Base-by-base conservation (phyloP, 2,113 vertebrate species). In the Hoplias malabaricus region DNA sequence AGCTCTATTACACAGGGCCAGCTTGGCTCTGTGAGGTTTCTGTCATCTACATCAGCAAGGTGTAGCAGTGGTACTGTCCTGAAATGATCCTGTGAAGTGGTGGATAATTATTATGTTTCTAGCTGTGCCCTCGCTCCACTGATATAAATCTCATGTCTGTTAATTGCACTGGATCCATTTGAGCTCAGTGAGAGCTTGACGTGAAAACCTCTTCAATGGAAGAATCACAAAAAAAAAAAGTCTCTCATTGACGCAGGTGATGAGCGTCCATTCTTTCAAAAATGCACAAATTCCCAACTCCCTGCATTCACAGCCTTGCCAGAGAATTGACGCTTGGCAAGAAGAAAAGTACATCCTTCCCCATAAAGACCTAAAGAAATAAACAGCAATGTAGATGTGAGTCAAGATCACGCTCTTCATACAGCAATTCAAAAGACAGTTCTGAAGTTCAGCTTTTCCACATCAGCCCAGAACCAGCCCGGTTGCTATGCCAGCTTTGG, bases 401-500 rank as follows among this genome's bases (percentile, higher is more conserved):
- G 80, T 82, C 69, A 75, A 84, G 76, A 79, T 65, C 73, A 29
- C 54, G 46, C 83, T 71, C 54, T 84, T 82, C 76, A 79, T 75
- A 73, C n/a, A 33, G 25, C 25, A 63, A 81, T 80, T 83, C 48
- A 83, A 82, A 81, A 82, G 70, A 57, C 68, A 83, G 31, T 76
- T 74, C 68, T 67, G 40, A 79, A 84, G 70, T 83, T 77, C 69
- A 79, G 77, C 48, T 80, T 79, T 66, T 76, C 38, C 40, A n/a
- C 43, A 79, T 78, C 62, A 68, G 68, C 40, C 34, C 59, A 80
- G 75, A n/a, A 61, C 72, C 62, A 78, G 71, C 73, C 80, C 77
- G 36, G 85, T 84, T 84, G 85, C 83, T 70, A 83, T 84, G 85
- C 79, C 83, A 84, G 69, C 85, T 84, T 40, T 84, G 43, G 76